A percentile compares a stretch with the other conserved stretches of the same genome.
These are phyloP conservation scores for Seriola aureovittata DNA, from an alignment of 2,113 vertebrate species.

Conservation along the genomic window DNA sequence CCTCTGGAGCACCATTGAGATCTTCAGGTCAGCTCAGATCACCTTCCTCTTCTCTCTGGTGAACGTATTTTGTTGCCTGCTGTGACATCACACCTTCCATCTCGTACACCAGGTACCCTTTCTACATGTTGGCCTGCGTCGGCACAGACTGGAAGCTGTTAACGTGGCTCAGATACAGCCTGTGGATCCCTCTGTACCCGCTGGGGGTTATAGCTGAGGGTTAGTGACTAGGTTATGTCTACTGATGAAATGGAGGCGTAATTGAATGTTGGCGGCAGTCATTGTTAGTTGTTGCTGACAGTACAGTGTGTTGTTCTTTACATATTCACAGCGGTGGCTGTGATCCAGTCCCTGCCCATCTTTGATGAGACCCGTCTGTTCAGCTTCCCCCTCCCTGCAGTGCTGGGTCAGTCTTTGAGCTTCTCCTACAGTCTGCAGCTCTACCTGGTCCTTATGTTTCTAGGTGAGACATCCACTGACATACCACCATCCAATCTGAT, in stretches of 20 bases:
- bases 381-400: constrained; percentile 87
- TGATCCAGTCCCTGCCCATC: constrained; percentile 92
- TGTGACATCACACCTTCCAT: not conserved
- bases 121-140: constrained; percentile 93
- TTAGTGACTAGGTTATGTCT: constrained; percentile 50
- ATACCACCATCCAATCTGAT: not conserved
- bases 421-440: constrained; percentile 92
- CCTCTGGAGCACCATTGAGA: constrained; percentile 90
- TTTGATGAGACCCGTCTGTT: constrained; percentile 91
- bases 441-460: constrained; percentile 90
- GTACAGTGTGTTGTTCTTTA: not conserved
- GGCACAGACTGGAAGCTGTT: constrained; percentile 91
- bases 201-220: constrained; percentile 93
- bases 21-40: constrained; percentile 88
- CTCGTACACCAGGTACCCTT: constrained; percentile 87
- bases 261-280: not conserved
- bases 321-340: constrained; percentile 84
- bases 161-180: constrained; percentile 92
- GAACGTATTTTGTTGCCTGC: not conserved
- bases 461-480: constrained; percentile 86
- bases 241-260: not conserved
- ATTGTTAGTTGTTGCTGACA: not conserved
- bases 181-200: constrained; percentile 94
- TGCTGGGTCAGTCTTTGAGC: constrained; percentile 87
- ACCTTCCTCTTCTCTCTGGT: not conserved